These are phyloP conservation scores for Anthopleura xanthogrammica DNA, from an alignment of 92 coral and sea anemone species.

Conservation along the genomic window DNA sequence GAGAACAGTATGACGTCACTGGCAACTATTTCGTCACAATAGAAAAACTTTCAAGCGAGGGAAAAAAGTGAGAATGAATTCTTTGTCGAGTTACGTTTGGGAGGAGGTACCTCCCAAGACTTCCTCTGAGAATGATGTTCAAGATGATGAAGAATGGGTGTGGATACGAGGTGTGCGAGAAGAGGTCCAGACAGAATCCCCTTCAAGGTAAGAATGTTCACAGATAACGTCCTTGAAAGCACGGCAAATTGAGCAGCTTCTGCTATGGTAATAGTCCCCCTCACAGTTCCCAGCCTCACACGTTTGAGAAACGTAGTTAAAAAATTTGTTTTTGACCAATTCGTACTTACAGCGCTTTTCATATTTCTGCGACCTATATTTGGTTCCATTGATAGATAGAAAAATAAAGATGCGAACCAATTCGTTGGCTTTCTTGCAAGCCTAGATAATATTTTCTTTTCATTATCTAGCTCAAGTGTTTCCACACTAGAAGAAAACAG, in stretches of 20 bases:
- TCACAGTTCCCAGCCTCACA: too few species aligned
- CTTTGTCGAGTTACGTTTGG: constrained; percentile 75
- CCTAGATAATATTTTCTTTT: background rate
- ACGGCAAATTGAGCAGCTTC: too few species aligned
- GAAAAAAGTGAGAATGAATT: constrained; percentile 14
- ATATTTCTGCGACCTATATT: too few species aligned
- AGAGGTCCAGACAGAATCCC: constrained; percentile 26
- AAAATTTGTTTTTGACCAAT: too few species aligned
- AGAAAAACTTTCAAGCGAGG: background rate
- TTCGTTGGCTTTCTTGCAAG: background rate
- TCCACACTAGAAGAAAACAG: constrained; percentile 2
- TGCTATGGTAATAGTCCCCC: too few species aligned
- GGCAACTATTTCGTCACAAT: background rate
- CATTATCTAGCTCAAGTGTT: background rate
- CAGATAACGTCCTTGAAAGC: too few species aligned
- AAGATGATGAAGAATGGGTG: constrained; percentile 80
- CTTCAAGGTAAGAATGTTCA: background rate
- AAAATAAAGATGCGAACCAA: background rate
- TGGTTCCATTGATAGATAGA: too few species aligned
- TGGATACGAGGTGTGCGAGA: constrained; percentile 65
- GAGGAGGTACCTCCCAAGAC: constrained; percentile 26
- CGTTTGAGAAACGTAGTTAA: too few species aligned
- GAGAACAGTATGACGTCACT: constrained; percentile 13
- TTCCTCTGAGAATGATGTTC: constrained; percentile 23
- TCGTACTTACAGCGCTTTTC: too few species aligned